phyloP scores from a whole-genome alignment of 2,888 invertebrate species.

The Pristionchus entomophagus region DNA sequence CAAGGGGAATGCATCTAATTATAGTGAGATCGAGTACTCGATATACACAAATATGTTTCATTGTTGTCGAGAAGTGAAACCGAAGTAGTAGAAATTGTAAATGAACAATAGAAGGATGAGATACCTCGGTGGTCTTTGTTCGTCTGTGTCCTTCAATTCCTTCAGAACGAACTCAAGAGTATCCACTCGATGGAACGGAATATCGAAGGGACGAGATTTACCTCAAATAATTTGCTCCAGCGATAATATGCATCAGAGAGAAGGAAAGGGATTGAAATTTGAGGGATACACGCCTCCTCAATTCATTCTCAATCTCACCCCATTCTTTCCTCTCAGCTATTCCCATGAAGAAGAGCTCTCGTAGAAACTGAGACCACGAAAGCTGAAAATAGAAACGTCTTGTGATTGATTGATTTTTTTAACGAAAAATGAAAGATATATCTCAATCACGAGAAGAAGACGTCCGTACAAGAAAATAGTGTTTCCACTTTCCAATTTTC shows the following conservation, averaged over 20 bases:
- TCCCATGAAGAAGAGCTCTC: slow-evolving; percentile 42
- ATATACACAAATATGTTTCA: no score
- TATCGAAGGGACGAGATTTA: neutral
- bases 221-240: neutral
- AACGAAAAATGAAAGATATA: no score
- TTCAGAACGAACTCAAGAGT: slow-evolving; percentile 22
- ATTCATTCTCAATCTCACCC: neutral
- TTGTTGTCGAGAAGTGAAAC: no score
- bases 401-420: no score
- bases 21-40: neutral
- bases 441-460: no score
- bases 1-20: neutral
- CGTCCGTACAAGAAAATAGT: no score
- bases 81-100: neutral
- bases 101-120: neutral
- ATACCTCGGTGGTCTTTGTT: neutral
- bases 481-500: no score
- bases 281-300: neutral
- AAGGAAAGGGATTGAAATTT: neutral
- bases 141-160: neutral
- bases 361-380: neutral
- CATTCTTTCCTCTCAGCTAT: slow-evolving; percentile 8
- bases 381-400: neutral
- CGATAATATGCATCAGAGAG: neutral
- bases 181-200: slow-evolving; percentile 28